Base-by-base conservation (phyloP, 2,797 vertebrate species). In the Masticophis lateralis region DNA sequence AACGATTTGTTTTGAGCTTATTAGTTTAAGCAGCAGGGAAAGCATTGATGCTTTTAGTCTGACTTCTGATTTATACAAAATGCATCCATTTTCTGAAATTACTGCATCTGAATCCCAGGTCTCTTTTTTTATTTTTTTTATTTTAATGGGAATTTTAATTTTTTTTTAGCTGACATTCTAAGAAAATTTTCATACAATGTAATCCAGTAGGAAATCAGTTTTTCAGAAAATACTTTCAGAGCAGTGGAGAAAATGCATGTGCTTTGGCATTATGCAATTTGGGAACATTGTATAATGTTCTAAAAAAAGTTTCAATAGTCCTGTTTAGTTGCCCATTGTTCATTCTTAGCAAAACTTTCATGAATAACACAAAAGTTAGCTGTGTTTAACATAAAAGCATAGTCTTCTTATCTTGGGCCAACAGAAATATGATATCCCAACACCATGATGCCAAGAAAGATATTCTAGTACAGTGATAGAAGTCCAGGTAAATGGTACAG, bases 21-120 rank as follows among this genome's bases (percentile, higher is more conserved):
- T 91, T 89, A 89, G 25, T 79, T 93, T 91, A 91, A 91, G 86
- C 32, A 69, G 61, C 13, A 83, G 63, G 5, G 11, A 12, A 93
- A 28, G 66, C 43, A 22, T 14, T 55, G n/a, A 20, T n/a, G 63
- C 86, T 28, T n/a, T 79, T 61, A 87, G 57, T 87, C 56, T 53
- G 90, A 3, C 56, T 91, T 89, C 14, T 83, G 91, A 87, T 86
- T 89, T 86, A 51, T 25, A 87, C 27, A 90, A 87, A 87, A 13
- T 43, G 14, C 32, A 28, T 60, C 56, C n/a, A 20, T 43, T 43
- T 83, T 86, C 79, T 55, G n/a, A 91, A 12, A 32, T 37, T 43
- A 61, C 11, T 56, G 59, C 25, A 51, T 69, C 43, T 87, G 53
- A 74, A 90, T 88, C 20, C 2, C 11, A 59, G 16, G 20, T 25